Conservation (phyloP, 1,140 invertebrate genomes). For the Drosophila parvula region DNA sequence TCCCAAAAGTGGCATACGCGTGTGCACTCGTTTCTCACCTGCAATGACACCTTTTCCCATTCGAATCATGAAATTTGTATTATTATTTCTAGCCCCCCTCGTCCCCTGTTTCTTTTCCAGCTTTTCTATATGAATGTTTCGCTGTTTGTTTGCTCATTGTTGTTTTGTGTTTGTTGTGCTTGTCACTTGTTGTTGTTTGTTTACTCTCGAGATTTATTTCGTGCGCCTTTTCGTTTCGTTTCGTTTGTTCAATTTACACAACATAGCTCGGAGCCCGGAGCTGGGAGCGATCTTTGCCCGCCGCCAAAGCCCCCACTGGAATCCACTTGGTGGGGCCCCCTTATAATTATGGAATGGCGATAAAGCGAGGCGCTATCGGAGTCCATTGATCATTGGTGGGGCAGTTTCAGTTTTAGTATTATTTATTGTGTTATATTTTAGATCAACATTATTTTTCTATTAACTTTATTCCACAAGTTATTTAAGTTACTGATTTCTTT, state of each 20-base stretch:
- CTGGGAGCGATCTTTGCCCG: slow-evolving; percentile 14
- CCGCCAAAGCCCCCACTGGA: neutral
- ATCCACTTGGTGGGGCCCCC: neutral
- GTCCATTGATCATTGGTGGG: slow-evolving; percentile 9
- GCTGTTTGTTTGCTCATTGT: slow-evolving; percentile 30
- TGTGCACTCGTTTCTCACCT: slow-evolving; percentile 81
- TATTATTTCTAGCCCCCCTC: slow-evolving; percentile 25
- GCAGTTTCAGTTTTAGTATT: neutral
- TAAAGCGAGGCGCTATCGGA: slow-evolving; percentile 5
- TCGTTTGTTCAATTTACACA: slow-evolving; percentile 52
- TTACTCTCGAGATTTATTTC: slow-evolving; percentile 65
- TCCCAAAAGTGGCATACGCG: slow-evolving; percentile 47
- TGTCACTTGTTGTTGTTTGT: slow-evolving; percentile 39
- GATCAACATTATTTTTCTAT: too few species aligned
- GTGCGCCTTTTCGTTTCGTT: slow-evolving; percentile 59
- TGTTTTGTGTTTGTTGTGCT: slow-evolving; percentile 32
- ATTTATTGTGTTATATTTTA: neutral
- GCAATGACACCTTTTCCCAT: slow-evolving; percentile 72
- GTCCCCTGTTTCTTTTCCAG: slow-evolving; percentile 8
- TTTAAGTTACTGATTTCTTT: too few species aligned
- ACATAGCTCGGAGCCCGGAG: slow-evolving; percentile 11
- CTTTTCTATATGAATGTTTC: slow-evolving; percentile 28
- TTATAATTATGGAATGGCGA: neutral
- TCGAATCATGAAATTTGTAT: slow-evolving; percentile 64
- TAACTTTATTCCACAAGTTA: too few species aligned